These are phyloP conservation scores for Athrips mouffetella DNA, from an alignment of 2,888 invertebrate species.

Conservation along the genomic window DNA sequence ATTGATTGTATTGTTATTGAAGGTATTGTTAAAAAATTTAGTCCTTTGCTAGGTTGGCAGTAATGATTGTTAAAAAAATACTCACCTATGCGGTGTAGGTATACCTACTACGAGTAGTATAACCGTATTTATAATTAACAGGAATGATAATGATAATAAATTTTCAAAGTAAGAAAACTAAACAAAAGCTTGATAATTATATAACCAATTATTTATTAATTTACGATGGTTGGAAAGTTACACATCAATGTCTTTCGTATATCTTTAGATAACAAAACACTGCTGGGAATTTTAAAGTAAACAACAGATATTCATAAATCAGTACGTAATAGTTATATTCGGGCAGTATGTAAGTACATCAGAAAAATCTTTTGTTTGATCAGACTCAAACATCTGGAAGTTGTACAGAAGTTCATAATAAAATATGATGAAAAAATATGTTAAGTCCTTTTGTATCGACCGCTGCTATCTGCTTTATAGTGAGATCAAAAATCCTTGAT, in stretches of 20 bases:
- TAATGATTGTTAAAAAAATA: too few relatives aligned
- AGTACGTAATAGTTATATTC: conserved; percentile 64
- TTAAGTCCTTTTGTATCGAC: conserved; percentile 77
- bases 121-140: not conserved
- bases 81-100: too few relatives aligned
- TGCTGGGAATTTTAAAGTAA: conserved; percentile 58
- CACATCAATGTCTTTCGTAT: conserved; percentile 20
- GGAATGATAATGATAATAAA: not conserved
- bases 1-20: too few relatives aligned
- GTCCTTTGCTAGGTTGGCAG: too few relatives aligned
- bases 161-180: not conserved
- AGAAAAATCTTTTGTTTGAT: conserved; percentile 77
- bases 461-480: conserved; percentile 54
- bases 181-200: not conserved
- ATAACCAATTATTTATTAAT: conserved; percentile 3
- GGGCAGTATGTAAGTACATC: conserved; percentile 58
- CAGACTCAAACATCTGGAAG: conserved; percentile 74
- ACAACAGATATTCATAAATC: conserved; percentile 67
- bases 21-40: too few relatives aligned
- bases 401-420: conserved; percentile 77
- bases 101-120: not conserved
- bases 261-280: conserved; percentile 46
- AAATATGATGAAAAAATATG: conserved; percentile 76
- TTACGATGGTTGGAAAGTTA: not conserved
- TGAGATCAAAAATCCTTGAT: conserved; percentile 47